Conservation (phyloP, 2,888 invertebrate genomes). For the Morinoia aosen region DNA sequence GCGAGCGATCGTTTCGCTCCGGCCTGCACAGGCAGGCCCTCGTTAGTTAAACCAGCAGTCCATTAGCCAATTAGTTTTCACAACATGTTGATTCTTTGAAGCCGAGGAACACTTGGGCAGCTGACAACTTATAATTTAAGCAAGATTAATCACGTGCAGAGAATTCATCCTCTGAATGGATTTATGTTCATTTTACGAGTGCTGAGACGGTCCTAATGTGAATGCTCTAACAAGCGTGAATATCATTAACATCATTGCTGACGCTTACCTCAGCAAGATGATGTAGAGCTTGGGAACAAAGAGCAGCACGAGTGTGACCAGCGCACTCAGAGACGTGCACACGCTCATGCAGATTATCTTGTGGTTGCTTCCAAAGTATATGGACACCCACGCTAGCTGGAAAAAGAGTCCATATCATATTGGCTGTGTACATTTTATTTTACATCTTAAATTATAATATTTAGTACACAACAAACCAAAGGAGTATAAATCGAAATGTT, state of each 20-base stretch:
- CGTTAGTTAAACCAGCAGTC: not conserved
- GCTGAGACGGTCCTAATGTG: too few relatives aligned
- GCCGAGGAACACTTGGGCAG: too few relatives aligned
- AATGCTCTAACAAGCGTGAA: too few relatives aligned
- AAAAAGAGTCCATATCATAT: constrained; percentile 71
- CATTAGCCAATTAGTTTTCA: too few relatives aligned
- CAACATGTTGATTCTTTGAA: too few relatives aligned
- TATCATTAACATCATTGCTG: too few relatives aligned
- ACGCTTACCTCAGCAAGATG: constrained; percentile 76
- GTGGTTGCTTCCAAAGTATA: constrained; percentile 81
- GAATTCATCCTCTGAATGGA: too few relatives aligned
- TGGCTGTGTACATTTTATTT: not conserved
- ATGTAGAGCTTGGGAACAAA: constrained; percentile 85
- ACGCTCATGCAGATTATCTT: constrained; percentile 78
- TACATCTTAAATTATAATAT: not conserved
- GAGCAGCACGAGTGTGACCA: constrained; percentile 81
- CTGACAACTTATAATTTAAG: too few relatives aligned
- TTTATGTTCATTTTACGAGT: too few relatives aligned
- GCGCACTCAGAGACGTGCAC: constrained; percentile 82
- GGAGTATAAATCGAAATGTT: too few relatives aligned
- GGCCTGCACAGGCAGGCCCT: constrained; percentile 72
- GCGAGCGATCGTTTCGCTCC: constrained; percentile 82
- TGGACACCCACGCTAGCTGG: constrained; percentile 84
- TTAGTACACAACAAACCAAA: not conserved
- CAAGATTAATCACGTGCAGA: too few relatives aligned